Evolutionary conservation across 2,888 invertebrate species (phyloP).

Genomic region (Nomada fucata): DNA sequence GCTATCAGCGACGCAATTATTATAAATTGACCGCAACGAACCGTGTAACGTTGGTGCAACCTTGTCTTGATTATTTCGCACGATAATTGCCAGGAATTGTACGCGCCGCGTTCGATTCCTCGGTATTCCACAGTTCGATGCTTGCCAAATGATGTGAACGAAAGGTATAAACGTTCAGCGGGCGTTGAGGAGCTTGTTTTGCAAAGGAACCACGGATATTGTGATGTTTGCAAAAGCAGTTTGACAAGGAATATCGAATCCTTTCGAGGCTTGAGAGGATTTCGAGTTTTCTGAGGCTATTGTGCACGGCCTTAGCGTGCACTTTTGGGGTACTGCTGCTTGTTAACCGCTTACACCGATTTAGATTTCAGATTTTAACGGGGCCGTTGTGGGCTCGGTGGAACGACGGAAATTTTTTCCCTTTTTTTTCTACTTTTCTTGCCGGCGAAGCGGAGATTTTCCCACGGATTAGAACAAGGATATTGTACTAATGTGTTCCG

Average conservation of each 20-base stretch:
- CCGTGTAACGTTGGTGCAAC: slow-evolving; percentile 16
- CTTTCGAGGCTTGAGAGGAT: slow-evolving; percentile 13
- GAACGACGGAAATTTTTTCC: neutral
- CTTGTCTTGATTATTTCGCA: slow-evolving; percentile 35
- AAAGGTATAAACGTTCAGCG: neutral
- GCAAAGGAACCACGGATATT: neutral
- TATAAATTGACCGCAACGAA: slow-evolving; percentile 29
- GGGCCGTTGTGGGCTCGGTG: no score
- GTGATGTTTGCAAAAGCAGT: neutral
- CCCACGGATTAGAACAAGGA: neutral
- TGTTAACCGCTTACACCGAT: neutral
- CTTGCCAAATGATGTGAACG: neutral
- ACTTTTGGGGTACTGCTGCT: neutral
- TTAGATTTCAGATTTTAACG: neutral
- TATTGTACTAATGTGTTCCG: no score
- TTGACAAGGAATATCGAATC: neutral
- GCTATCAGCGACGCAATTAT: slow-evolving; percentile 25
- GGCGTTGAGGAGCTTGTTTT: neutral
- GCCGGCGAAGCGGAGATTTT: neutral
- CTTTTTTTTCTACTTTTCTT: no score
- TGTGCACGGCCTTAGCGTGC: slow-evolving; percentile 11
- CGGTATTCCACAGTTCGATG: neutral
- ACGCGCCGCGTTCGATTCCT: neutral
- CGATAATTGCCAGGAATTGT: slow-evolving; percentile 13
- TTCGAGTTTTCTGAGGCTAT: neutral